phyloP scores from a whole-genome alignment of 2,113 vertebrate species.

The Gobio gobio region DNA sequence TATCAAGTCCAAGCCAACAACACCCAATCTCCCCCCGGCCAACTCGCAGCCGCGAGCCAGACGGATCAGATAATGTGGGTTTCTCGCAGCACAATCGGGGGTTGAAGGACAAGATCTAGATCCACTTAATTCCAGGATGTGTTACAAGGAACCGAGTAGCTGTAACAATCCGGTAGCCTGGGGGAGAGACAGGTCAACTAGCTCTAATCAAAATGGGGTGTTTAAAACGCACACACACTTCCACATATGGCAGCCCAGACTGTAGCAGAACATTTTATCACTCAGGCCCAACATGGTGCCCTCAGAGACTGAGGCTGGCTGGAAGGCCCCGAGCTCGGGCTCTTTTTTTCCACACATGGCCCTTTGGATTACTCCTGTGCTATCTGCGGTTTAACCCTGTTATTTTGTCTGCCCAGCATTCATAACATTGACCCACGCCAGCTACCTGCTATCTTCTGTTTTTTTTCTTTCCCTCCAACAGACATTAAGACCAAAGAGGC shows the following conservation, averaged over 20 bases:
- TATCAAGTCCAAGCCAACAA: conserved; percentile 64
- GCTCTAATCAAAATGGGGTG: conserved; percentile 12
- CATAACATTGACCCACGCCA: conserved; percentile 38
- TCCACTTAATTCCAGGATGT: conserved; percentile 24
- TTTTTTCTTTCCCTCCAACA: conserved; percentile 54
- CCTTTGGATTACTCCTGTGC: conserved; percentile 69
- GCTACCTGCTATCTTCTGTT: conserved; percentile 32
- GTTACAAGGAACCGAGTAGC: conserved; percentile 22
- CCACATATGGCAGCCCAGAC: conserved; percentile 36
- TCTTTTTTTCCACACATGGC: conserved; percentile 36
- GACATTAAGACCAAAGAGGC: conserved; percentile 38
- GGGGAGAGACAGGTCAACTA: conserved; percentile 40
- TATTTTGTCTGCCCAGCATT: conserved; percentile 29
- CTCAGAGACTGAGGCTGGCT: conserved; percentile 27
- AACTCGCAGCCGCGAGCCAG: conserved; percentile 49
- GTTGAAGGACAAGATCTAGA: conserved; percentile 27
- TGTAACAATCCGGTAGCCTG: conserved; percentile 6
- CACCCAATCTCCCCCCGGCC: conserved; percentile 17
- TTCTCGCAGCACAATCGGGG: conserved; percentile 39
- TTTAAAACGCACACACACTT: conserved; percentile 7
- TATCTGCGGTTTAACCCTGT: conserved; percentile 71
- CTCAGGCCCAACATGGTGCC: conserved; percentile 37
- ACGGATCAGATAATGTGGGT: conserved; percentile 63
- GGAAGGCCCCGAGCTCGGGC: not conserved
- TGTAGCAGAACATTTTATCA: conserved; percentile 44